Evolutionary conservation across 2,888 invertebrate species (phyloP).

Genomic region (Silvanus unidentatus): DNA sequence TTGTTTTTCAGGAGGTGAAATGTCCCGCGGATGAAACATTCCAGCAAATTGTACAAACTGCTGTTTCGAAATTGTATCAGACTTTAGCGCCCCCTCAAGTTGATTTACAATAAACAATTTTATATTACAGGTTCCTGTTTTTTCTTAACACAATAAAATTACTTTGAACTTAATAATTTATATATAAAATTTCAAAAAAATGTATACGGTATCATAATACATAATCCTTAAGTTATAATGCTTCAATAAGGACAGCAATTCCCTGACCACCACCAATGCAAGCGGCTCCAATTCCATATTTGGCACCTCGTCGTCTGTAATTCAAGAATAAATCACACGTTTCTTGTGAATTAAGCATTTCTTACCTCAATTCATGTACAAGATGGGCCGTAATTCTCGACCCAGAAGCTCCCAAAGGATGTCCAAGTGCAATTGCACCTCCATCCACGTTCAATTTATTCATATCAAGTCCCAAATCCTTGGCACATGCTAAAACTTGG

Average conservation of each 20-base stretch:
- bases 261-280: conserved; percentile 99
- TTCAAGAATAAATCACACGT: conserved; percentile 10
- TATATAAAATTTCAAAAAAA: too few relatives aligned
- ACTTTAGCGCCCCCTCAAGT: conserved; percentile 59
- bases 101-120: conserved; percentile 10
- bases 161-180: too few relatives aligned
- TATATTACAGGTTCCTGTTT: too few relatives aligned
- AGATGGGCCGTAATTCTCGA: conserved; percentile 87
- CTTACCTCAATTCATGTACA: conserved; percentile 84
- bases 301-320: conserved; percentile 73
- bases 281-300: conserved; percentile 88
- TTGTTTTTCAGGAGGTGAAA: conserved; percentile 61
- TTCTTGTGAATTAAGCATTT: conserved; percentile 38
- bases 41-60: conserved; percentile 78
- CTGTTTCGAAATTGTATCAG: conserved; percentile 77
- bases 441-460: conserved; percentile 91
- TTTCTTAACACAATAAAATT: too few relatives aligned
- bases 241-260: conserved; percentile 86
- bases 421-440: conserved; percentile 95
- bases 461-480: conserved; percentile 79
- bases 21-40: conserved; percentile 77
- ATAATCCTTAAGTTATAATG: conserved; percentile 54
- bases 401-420: conserved; percentile 94
- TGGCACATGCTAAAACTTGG: conserved; percentile 87
- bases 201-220: too few relatives aligned